Percentiles rank a stretch among this genome's conserved stretches.
phyloP scores from a whole-genome alignment of 2,113 vertebrate species.

The Hemichromis elongatus region DNA sequence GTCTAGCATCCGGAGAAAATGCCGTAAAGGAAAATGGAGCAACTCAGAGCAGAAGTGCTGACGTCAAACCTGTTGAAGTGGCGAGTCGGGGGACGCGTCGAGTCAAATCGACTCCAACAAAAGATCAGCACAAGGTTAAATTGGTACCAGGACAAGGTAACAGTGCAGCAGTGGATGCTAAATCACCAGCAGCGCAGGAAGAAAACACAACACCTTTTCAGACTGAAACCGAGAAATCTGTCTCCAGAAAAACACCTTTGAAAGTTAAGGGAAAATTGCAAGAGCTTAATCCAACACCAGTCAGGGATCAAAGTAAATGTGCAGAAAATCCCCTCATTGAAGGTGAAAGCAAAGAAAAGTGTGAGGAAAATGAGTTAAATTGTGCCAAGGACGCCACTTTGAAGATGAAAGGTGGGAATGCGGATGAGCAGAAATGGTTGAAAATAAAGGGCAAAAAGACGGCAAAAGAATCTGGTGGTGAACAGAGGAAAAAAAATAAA shows the following conservation, averaged over 20 bases:
- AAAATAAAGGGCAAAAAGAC: neutral
- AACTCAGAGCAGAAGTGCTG: neutral
- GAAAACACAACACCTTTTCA: neutral
- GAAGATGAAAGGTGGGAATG: neutral
- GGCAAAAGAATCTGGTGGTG: neutral
- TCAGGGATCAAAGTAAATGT: neutral
- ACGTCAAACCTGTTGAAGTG: neutral
- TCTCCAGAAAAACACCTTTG: neutral
- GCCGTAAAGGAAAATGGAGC: neutral
- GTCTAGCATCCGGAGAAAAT: neutral
- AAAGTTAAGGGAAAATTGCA: conserved; percentile 4
- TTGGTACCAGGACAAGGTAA: neutral
- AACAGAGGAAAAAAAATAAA: neutral
- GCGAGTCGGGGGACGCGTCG: neutral
- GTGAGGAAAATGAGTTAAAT: neutral
- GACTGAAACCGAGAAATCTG: neutral
- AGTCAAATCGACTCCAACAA: neutral
- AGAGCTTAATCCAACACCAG: neutral
- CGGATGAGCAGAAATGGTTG: neutral
- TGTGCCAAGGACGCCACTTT: neutral
- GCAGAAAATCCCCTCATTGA: neutral
- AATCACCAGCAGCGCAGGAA: neutral
- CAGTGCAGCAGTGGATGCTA: neutral
- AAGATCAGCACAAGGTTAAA: neutral
- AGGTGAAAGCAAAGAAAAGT: neutral